phyloP scores from a whole-genome alignment of 1,140 invertebrate species.

The Drosophila setifemur region DNA sequence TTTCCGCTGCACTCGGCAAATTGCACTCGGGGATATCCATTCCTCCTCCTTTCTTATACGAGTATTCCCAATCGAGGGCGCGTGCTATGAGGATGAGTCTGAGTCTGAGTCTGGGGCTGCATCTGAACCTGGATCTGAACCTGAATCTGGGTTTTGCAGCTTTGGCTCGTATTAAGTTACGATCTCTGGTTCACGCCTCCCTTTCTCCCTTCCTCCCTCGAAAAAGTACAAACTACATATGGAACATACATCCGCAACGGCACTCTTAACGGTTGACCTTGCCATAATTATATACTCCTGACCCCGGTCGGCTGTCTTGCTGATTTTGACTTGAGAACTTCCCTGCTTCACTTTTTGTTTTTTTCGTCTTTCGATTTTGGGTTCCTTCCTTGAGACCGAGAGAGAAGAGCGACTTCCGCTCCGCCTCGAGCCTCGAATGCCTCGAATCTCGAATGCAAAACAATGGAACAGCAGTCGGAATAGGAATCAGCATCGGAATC shows the following conservation, averaged over 20 bases:
- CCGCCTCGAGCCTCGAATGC: slow-evolving; percentile 23
- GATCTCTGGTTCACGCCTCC: slow-evolving; percentile 39
- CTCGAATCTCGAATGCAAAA: slow-evolving; percentile 25
- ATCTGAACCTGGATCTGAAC: neutral
- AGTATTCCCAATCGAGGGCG: too few species aligned
- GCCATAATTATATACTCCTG: slow-evolving; percentile 73
- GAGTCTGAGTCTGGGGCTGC: neutral
- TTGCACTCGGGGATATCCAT: slow-evolving; percentile 22
- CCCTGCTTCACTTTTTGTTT: slow-evolving; percentile 19
- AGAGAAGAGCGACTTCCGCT: slow-evolving; percentile 55
- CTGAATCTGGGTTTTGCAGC: slow-evolving; percentile 57
- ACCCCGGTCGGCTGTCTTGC: slow-evolving; percentile 39
- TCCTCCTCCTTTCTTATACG: too few species aligned
- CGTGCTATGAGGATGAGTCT: slow-evolving; percentile 34
- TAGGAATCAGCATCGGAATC: slow-evolving; percentile 10
- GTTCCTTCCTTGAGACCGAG: slow-evolving; percentile 1
- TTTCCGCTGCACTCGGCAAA: slow-evolving; percentile 72
- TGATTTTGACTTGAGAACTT: slow-evolving; percentile 37
- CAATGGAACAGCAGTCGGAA: slow-evolving; percentile 51
- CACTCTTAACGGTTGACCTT: slow-evolving; percentile 58
- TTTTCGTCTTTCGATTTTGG: neutral
- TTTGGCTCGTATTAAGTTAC: slow-evolving; percentile 71
- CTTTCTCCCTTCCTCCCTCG: neutral
- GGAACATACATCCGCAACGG: slow-evolving; percentile 4
- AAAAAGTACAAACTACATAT: too few species aligned